Evolutionary conservation across 35 echinoderm and acorn worm genomes (phyloP).

Genomic region (Nesometra sesokonis): DNA sequence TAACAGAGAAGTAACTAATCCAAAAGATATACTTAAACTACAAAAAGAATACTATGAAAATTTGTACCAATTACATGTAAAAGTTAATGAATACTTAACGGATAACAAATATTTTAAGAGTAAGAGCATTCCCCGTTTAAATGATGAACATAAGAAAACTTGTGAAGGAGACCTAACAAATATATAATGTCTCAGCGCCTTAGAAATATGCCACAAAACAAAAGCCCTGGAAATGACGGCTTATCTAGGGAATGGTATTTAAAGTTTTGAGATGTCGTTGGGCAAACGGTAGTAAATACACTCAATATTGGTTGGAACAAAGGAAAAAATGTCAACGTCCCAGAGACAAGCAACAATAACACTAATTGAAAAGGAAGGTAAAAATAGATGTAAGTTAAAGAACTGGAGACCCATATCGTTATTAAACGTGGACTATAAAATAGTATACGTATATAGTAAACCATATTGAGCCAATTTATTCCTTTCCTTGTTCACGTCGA

Average conservation of each 20-base stretch:
- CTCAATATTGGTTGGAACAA: neutral
- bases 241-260: neutral
- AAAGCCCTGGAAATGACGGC: constrained; percentile 2
- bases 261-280: neutral
- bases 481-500: too few species aligned
- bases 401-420: too few species aligned
- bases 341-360: too few species aligned
- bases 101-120: neutral
- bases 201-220: neutral
- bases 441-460: too few species aligned
- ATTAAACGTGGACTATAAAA: too few species aligned
- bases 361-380: too few species aligned
- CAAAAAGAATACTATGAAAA: neutral
- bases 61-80: neutral
- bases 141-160: neutral
- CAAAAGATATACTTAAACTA: neutral
- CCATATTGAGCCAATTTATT: too few species aligned
- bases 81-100: neutral
- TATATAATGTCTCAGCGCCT: neutral
- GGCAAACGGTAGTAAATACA: neutral
- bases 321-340: too few species aligned
- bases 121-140: neutral
- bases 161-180: neutral
- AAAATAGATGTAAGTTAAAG: too few species aligned
- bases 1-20: neutral